These are phyloP conservation scores for Hippopotamus amphibius DNA, from an alignment of 2,113 vertebrate genomes.

Conservation along the genomic window DNA sequence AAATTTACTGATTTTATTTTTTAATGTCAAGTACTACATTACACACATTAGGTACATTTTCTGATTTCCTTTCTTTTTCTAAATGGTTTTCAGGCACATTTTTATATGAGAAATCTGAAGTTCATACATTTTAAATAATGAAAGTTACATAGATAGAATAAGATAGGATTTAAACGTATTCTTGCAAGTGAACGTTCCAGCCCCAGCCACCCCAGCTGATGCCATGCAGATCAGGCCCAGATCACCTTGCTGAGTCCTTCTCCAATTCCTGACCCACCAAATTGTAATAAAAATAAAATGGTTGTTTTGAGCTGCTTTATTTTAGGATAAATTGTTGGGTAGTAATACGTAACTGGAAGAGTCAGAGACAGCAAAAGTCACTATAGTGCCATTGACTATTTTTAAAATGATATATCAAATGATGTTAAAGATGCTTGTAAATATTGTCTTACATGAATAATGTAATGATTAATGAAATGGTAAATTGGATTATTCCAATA, in stretches of 20 bases:
- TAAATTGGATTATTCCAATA: conserved; percentile 40
- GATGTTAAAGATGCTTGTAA: neutral
- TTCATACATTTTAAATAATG: neutral
- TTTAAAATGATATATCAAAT: neutral
- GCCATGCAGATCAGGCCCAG: neutral
- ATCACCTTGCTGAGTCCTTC: neutral
- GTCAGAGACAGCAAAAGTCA: neutral
- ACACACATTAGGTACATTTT: neutral
- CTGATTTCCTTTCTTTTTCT: neutral
- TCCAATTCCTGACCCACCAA: neutral
- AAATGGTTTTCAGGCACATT: neutral
- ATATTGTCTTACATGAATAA: neutral
- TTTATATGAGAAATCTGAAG: neutral
- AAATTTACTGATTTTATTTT: neutral
- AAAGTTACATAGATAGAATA: neutral
- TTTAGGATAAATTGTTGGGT: neutral
- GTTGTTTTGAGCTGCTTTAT: neutral
- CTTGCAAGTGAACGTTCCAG: neutral
- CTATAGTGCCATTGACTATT: neutral
- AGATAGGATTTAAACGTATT: neutral
- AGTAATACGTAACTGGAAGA: neutral
- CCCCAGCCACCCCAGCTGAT: neutral
- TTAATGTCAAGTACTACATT: neutral
- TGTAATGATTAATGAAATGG: neutral
- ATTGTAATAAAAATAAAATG: neutral